These are phyloP conservation scores for Oscarella lobularis DNA, from an alignment of 37 sponge, comb jelly and placozoan genomes.

Conservation along the genomic window DNA sequence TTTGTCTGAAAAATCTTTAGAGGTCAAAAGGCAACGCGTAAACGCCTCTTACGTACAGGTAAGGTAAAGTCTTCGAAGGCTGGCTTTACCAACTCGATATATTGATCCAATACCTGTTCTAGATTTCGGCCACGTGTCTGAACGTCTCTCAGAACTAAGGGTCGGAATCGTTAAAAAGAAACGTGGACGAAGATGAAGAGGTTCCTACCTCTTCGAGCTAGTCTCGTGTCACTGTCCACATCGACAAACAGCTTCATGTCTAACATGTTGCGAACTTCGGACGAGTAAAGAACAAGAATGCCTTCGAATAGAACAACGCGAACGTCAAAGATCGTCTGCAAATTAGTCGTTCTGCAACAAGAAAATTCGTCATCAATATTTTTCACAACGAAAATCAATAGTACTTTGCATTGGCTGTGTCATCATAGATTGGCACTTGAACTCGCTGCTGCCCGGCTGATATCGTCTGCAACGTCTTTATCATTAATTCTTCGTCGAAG, in stretches of 20 bases:
- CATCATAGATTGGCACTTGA: conserved; percentile 69
- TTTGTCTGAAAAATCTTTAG: conserved; percentile 56
- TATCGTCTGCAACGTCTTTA: conserved; percentile 37
- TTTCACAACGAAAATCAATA: no score
- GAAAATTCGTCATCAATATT: no score
- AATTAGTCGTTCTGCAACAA: neutral
- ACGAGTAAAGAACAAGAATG: conserved; percentile 80
- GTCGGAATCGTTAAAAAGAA: neutral
- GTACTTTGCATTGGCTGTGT: conserved; percentile 55
- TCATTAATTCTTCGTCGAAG: conserved; percentile 67
- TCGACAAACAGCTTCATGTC: conserved; percentile 97
- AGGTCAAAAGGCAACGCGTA: neutral
- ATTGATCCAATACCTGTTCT: conserved; percentile 65
- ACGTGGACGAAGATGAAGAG: neutral
- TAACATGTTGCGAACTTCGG: conserved; percentile 60
- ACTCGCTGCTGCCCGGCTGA: conserved; percentile 51
- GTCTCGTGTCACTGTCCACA: conserved; percentile 81
- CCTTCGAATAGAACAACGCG: conserved; percentile 92
- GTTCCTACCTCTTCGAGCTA: conserved; percentile 66
- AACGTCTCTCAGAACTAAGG: conserved; percentile 66
- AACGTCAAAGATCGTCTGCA: conserved; percentile 30
- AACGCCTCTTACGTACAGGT: conserved; percentile 38
- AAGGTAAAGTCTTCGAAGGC: conserved; percentile 95
- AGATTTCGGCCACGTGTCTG: conserved; percentile 58
- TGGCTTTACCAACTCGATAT: conserved; percentile 80